These are phyloP conservation scores for Pycnomerus fuliginosus DNA, from an alignment of 2,888 invertebrate genomes.

Conservation along the genomic window DNA sequence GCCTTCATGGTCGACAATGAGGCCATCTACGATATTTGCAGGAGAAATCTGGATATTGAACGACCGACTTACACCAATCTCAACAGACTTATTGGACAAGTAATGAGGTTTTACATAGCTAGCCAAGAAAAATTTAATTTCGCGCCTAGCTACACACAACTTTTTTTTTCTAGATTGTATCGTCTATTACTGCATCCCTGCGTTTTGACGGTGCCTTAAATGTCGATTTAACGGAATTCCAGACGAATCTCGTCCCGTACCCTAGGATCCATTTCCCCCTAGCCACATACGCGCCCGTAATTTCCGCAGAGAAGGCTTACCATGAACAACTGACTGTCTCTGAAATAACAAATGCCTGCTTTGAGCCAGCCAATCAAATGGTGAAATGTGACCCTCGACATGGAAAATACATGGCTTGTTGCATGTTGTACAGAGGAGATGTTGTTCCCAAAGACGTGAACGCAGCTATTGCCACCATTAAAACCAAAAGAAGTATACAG, in stretches of 20 bases:
- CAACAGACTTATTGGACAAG: constrained; percentile 18
- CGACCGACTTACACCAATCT: constrained; percentile 69
- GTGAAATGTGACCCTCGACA: constrained; percentile 89
- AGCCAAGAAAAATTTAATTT: no score
- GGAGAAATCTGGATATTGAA: constrained; percentile 82
- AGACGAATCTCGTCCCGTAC: constrained; percentile 91
- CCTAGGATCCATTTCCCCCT: constrained; percentile 94
- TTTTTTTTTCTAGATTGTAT: constrained; percentile 69
- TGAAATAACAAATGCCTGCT: constrained; percentile 94
- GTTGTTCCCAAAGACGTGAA: constrained; percentile 3
- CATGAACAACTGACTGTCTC: constrained; percentile 88
- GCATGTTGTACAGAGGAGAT: constrained; percentile 74
- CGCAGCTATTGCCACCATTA: neutral
- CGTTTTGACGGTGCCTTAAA: constrained; percentile 91
- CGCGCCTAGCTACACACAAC: no score
- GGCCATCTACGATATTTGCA: constrained; percentile 86
- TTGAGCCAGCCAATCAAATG: no score
- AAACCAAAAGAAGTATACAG: constrained; percentile 1
- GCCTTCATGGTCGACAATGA: constrained; percentile 93
- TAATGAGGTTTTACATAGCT: no score
- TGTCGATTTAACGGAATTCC: constrained; percentile 92
- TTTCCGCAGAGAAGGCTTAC: constrained; percentile 90
- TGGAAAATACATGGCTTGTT: constrained; percentile 93
- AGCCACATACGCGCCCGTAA: constrained; percentile 88
- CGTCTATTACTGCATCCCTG: constrained; percentile 89